Evolutionary conservation across 2,113 vertebrate genomes (phyloP), one percentile per base, ranked within the genome.

Genomic region (Pelecanus crispus): DNA sequence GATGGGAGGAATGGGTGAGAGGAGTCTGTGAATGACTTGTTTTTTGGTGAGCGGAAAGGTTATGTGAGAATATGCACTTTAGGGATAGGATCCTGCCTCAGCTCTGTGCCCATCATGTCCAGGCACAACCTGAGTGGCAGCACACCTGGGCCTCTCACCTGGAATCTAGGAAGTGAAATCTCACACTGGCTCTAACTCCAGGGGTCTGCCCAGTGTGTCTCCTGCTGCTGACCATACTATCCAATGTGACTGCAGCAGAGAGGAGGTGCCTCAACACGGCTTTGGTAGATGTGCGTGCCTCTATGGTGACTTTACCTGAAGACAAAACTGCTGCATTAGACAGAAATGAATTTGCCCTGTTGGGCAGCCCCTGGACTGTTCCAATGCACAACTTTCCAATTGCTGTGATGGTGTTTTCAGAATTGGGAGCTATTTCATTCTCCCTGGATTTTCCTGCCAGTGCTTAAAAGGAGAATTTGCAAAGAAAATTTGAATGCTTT

Each of bases 221-320:
- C 15, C 53, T 36, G 17, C 38, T 65, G 44, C 8, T 38, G 59
- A 11, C 18, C 0, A 0, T n/a, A 10, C 26, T 26, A 9, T 9
- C 13, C 29, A 42, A 1, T 6, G 45, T 12, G 29, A 29, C 55
- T 81, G 53, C 42, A 55, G 59, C 75, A 74, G 65, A 34, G 56
- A 86, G 34, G 19, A 66, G 12, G 6, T n/a, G 29, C 11, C 42
- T 50, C 22, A 32, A 2, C 10, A 31, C 13, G 50, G 26, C 8
- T n/a, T 63, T 79, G 42, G 38, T 16, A 15, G 47, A 11, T 47
- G 20, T 16, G 15, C 45, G 18, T 6, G 17, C 18, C 28, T 77
- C 74, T 85, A 2, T 7, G 49, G 38, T 84, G 63, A 63, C 77
- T 71, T 81, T 38, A 38, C 26, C 50, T 58, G 17, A 25, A 78